Evolutionary conservation across 2,113 vertebrate species (phyloP), one percentile per base, ranked within the genome.

Genomic region (Actenoides lindsayi): DNA sequence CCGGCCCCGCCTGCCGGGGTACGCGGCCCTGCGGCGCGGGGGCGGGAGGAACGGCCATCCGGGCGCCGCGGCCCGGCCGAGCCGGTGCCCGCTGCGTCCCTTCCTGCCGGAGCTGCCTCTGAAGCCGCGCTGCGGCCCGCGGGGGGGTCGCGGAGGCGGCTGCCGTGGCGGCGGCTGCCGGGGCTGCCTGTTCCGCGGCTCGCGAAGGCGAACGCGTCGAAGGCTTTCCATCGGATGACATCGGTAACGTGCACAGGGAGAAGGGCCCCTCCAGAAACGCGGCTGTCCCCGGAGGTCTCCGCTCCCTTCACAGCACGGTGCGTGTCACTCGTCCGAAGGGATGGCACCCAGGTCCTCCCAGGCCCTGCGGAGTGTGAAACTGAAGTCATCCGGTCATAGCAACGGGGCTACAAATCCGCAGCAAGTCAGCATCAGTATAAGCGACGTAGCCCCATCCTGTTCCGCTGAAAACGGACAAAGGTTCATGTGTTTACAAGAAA

Each of bases 141-240:
- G 20, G 64, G 46, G 41, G 30, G n/a, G 60, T 17, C 10, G 39
- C 10, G 62, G 23, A 15, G 6, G 41, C 54, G 42, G 37, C n/a
- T 13, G 24, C 16, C 3, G 33, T 33, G 7, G 27, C 2, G 48
- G 37, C n/a, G 48, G 37, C n/a, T 10, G 24, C 16, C 3, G 33
- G 35, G 7, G 30, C 2, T 13, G 48, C 75, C 27, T 23, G n/a
- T 12, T 25, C 54, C 31, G 48, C 30, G 10, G 75, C 48, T 68
- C 1, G 23, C 41, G 16, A 4, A n/a, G 8, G 28, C 0, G 46
- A 35, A 3, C 5, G 64, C 50, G 16, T 3, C 2, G 42, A 4
- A 12, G 78, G 35, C 6, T 23, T 16, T 28, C 3, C 3, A 16
- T 9, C 3, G 1, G 70, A 9, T 54, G 59, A 8, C 56, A 4